Evolutionary conservation across 2,113 vertebrate species (phyloP), one percentile per base, ranked within the genome.

Genomic region (Struthio camelus): DNA sequence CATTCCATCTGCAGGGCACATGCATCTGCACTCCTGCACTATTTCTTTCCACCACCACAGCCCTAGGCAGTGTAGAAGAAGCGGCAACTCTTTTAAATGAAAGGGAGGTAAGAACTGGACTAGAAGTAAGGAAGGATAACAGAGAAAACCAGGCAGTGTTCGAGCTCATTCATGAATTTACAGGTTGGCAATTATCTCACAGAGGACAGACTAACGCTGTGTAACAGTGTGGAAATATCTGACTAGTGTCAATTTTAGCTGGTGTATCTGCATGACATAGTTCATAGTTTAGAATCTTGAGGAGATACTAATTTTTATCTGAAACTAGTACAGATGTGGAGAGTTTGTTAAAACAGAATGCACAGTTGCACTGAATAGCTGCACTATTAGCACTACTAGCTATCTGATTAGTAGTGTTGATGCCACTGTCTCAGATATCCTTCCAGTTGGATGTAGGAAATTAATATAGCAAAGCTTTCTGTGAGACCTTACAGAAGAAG

Each of bases 11-110:
- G 23, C 36, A 40, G 61, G 48, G 61, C 12, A 32, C 8, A 7
- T 13, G 28, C 6, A 59, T 8, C 28, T 32, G 0, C 40, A 53
- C 24, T 24, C 51, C 48, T 80, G 24, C 0, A 1, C 54, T 34
- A 28, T 46, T 69, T 75, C 24, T 87, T 79, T 19, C 25, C 34
- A 32, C 38, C 30, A 51, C n/a, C 32, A 51, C n/a, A 85, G 19
- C 5, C 44, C 22, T 17, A n/a, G 70, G 27, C 30, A 28, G 32
- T 24, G 24, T 24, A 56, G 19, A 51, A 56, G 76, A 72, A 78
- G 12, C 11, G 69, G 16, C 32, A 48, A 51, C 34, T 82, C 28
- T 80, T 85, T 72, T 56, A 30, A 64, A 22, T 30, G 30, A 54
- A 75, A 65, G 32, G 14, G 61, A 36, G 38, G 70, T 6, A 28